Evolutionary conservation across 2,888 invertebrate genomes (phyloP).

Genomic region (Synergus japonicus): DNA sequence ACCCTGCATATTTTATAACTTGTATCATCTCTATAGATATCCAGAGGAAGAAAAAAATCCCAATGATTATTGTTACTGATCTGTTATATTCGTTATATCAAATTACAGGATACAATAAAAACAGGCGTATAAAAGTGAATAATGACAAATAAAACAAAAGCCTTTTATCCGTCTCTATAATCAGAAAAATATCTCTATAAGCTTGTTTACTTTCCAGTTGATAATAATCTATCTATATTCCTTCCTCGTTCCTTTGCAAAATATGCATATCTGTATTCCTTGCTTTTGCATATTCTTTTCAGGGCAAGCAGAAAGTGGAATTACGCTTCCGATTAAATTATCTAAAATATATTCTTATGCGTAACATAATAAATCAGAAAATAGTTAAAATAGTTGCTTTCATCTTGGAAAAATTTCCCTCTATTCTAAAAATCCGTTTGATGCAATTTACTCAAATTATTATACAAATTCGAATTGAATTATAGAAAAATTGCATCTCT

Average conservation of each 20-base stretch:
- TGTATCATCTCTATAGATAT: no score
- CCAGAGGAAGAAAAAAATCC: no score
- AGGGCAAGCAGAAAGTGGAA: neutral
- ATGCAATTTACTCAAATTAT: neutral
- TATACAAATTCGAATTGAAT: neutral
- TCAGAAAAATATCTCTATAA: neutral
- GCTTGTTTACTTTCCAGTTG: neutral
- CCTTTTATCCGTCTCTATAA: neutral
- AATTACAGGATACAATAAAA: neutral
- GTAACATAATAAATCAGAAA: neutral
- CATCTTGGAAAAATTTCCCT: neutral
- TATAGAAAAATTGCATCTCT: neutral
- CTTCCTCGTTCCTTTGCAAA: neutral
- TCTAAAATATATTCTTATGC: neutral
- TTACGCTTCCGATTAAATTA: neutral
- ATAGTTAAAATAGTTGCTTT: neutral
- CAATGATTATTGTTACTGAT: neutral
- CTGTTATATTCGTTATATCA: neutral
- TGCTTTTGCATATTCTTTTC: neutral
- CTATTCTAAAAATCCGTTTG: neutral
- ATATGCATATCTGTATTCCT: neutral
- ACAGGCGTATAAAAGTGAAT: no score
- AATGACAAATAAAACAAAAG: neutral
- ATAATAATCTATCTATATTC: neutral
- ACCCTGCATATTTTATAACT: no score